Base-by-base conservation (phyloP, 2,797 vertebrate species). In the Xiphophorus birchmanni region DNA sequence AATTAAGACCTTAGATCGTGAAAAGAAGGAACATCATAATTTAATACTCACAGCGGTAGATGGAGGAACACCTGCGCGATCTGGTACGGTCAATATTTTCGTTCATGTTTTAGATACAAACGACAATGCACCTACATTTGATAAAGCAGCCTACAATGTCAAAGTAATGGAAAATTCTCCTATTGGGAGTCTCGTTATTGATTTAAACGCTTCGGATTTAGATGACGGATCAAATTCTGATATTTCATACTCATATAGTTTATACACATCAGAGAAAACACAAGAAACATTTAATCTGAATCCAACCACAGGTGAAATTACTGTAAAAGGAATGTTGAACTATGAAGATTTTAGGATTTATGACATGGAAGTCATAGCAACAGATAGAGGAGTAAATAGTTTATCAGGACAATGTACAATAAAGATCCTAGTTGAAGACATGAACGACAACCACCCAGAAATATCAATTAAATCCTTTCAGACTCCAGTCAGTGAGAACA, bases 321-420 rank as follows among this genome's bases (percentile, higher is more conserved):
- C 89, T 78, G 93, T 97, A 0, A 96, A 94, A 81, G 95, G 94
- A 71, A 92, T 94, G 79, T 89, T 97, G n/a, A 96, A 97, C 84
- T 97, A 95, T 87, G 96, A 97, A 80, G 94, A 97, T 83, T 87
- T 95, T 21, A 95, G 92, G 9, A 90, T 95, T 67, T 96, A 96
- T 92, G 95, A 97, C 78, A 94, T 97, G 89, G 93, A 96, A 23
- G 87, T 96, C n/a, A 93, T 96, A 65, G 96, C 95, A 5, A 93
- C 84, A 0, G 96, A 97, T 77, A 96, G 95, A 58, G 94, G 94
- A 1, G 75, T 10, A 1, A 94, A 88, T 7, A 81, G 92, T 0
- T 94, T 97, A 74, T 91, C 94, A 65, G 92, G 94, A 11, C 93
- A 93, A 78, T 89, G 94, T 74, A 96, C 78, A 88, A 80, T 80